These are phyloP conservation scores for Steinernema khuongi DNA, from an alignment of 1,140 invertebrate species.

Conservation along the genomic window DNA sequence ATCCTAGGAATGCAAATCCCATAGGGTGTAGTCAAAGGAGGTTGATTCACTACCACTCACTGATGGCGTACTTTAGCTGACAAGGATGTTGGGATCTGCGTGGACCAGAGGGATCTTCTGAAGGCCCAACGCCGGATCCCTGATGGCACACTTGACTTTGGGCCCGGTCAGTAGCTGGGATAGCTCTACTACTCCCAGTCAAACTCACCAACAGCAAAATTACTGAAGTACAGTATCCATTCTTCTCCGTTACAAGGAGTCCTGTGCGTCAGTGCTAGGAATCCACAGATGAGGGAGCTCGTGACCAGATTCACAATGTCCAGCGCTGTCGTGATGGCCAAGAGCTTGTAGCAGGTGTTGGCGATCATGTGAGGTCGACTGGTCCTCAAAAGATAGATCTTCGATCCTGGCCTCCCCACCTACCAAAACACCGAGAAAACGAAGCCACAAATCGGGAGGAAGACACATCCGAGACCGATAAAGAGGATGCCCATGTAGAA, in stretches of 20 bases:
- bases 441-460: not conserved
- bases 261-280: not conserved
- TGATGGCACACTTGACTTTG: too few species aligned
- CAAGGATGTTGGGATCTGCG: too few species aligned
- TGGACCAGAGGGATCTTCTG: too few species aligned
- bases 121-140: too few species aligned
- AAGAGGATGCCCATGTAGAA: not conserved
- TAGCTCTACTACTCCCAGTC: too few species aligned
- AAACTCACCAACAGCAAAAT: not conserved
- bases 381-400: not conserved
- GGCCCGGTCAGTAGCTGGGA: too few species aligned
- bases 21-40: too few species aligned
- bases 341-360: not conserved
- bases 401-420: not conserved
- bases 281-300: not conserved
- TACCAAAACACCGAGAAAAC: not conserved
- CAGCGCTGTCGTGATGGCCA: not conserved
- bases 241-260: not conserved
- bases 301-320: not conserved
- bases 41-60: too few species aligned
- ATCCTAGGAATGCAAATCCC: too few species aligned
- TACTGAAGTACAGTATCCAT: not conserved
- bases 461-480: not conserved
- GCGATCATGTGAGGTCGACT: not conserved
- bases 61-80: too few species aligned